Evolutionary conservation across 2,113 vertebrate genomes (phyloP), one percentile per base, ranked within the genome.

Genomic region (Podarcis muralis): DNA sequence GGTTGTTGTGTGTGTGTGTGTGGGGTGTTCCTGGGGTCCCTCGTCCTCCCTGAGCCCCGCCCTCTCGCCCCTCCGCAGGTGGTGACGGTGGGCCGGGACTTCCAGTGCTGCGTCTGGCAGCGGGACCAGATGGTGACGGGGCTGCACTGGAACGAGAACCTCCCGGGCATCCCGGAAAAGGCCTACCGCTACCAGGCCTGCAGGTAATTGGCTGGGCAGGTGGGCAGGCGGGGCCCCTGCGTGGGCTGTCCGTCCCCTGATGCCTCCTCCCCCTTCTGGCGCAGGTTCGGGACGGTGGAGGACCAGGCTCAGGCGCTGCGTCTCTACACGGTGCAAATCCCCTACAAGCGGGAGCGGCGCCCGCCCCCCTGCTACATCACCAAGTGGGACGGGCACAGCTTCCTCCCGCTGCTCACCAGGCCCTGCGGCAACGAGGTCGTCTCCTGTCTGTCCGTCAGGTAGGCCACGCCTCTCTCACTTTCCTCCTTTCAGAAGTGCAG

Each of bases 261-360:
- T 13, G 0, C 75, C 76, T 18, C 12, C 80, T 22, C 12, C 80
- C 25, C 0, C 32, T 66, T 0, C 77, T 6, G 27, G 5, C 5
- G 37, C 91, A 99, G 99, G 96, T 99, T 98, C 37, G 98, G 98
- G 82, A 95, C 93, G 0, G 98, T 99, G 79, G 98, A 98, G 84
- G 99, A 99, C 94, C 97, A 97, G 32, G 97, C 97, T 0, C 95
- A 97, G 1, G 95, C 95, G 0, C 93, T 98, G 86, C 97, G 98
- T 81, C 97, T 99, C 74, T 99, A 99, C 96, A 99, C 99, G 0
- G 98, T 98, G 68, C 99, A 99, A 96, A 98, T 99, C 88, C 99
- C 99, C 11, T 97, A 99, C 94, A 99, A 98, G 93, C 97, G 99
- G 71, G 97, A 98, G 77, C 97, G 98, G 12, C 98, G 97, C 20